A percentile compares a stretch with the other conserved stretches of the same genome.
Evolutionary conservation across 2,113 vertebrate genomes (phyloP).

Genomic region (Carlito syrichta): DNA sequence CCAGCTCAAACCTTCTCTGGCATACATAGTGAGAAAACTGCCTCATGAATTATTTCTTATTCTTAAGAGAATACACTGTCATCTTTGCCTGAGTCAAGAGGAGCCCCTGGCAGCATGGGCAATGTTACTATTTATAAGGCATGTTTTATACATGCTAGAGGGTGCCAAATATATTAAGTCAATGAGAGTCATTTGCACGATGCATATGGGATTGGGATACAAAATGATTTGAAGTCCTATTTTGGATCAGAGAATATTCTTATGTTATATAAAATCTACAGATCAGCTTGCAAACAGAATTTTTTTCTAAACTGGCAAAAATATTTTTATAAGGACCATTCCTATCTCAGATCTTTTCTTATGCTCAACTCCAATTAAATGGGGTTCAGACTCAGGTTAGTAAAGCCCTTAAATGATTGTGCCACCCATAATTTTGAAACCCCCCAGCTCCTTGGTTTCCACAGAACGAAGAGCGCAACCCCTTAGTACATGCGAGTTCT

Average conservation of each 20-base stretch:
- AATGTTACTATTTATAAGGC: constrained; percentile 54
- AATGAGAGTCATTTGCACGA: constrained; percentile 9
- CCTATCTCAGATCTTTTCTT: background rate
- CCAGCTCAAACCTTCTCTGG: background rate
- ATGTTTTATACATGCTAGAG: background rate
- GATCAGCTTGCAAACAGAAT: constrained; percentile 40
- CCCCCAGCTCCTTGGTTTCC: background rate
- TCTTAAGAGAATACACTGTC: constrained; percentile 29
- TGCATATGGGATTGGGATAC: constrained; percentile 32
- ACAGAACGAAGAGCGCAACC: background rate
- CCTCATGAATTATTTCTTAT: background rate
- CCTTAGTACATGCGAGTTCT: background rate
- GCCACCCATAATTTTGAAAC: background rate
- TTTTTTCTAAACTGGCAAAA: background rate
- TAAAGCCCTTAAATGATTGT: background rate
- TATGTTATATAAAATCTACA: constrained; percentile 9
- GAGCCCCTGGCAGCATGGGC: background rate
- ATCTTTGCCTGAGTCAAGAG: constrained; percentile 36
- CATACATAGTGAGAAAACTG: background rate
- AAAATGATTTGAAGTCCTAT: constrained; percentile 23
- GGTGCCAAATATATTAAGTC: constrained; percentile 42
- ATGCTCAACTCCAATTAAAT: background rate
- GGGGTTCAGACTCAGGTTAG: background rate
- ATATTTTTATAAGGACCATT: background rate
- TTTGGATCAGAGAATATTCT: constrained; percentile 22